Evolutionary conservation across 2,888 invertebrate genomes (phyloP).

Genomic region (Apeira syringaria): DNA sequence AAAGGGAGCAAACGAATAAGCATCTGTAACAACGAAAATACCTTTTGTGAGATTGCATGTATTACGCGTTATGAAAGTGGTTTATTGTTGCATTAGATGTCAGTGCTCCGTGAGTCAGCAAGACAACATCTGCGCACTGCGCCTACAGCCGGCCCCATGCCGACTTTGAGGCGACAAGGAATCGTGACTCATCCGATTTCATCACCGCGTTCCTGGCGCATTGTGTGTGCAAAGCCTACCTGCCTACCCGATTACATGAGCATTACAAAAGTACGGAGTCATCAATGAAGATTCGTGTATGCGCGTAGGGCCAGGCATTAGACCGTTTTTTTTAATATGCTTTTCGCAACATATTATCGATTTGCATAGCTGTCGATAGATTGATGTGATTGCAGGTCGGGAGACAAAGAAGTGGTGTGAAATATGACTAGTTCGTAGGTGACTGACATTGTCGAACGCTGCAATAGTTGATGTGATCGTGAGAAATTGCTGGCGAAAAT

Average conservation of each 20-base stretch:
- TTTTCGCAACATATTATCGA: constrained; percentile 46
- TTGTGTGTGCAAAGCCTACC: constrained; percentile 31
- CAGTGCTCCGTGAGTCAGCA: constrained; percentile 67
- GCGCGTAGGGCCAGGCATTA: constrained; percentile 30
- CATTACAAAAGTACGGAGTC: constrained; percentile 39
- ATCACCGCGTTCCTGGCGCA: constrained; percentile 53
- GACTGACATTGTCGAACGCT: constrained; percentile 55
- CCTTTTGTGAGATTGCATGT: constrained; percentile 27
- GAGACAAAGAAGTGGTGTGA: constrained; percentile 61
- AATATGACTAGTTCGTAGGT: constrained; percentile 49
- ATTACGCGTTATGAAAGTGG: constrained; percentile 51
- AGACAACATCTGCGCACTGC: constrained; percentile 61
- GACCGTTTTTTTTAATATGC: constrained; percentile 36
- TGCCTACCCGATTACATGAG: constrained; percentile 37
- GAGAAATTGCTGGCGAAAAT: constrained; percentile 69
- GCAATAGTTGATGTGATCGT: constrained; percentile 66
- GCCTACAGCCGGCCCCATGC: constrained; percentile 46
- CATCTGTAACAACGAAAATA: constrained; percentile 75
- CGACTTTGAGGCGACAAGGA: constrained; percentile 47
- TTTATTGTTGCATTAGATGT: constrained; percentile 48
- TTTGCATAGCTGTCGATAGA: constrained; percentile 57
- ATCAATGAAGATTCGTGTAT: constrained; percentile 39
- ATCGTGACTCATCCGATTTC: constrained; percentile 69
- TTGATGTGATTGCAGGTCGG: constrained; percentile 42
- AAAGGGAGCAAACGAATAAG: constrained; percentile 72